Evolutionary conservation across 2,113 vertebrate species (phyloP).

Genomic region (Anser brachyrhynchus): DNA sequence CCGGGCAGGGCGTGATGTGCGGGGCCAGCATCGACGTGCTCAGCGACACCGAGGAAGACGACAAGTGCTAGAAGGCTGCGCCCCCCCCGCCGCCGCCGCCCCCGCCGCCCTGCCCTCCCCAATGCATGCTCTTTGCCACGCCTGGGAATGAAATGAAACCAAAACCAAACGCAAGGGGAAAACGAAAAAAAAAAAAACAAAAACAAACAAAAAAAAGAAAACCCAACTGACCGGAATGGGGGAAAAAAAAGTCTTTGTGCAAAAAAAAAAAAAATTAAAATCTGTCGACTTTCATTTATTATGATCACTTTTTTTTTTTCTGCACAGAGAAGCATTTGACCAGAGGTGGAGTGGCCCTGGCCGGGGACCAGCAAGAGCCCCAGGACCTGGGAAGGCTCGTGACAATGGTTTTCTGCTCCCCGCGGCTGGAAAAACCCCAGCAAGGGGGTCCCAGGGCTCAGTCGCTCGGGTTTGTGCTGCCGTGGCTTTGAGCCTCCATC

Average conservation of each 20-base stretch:
- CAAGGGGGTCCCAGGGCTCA: background rate
- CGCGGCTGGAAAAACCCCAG: background rate
- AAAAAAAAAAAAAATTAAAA: slow-evolving; percentile 55
- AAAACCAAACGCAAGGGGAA: slow-evolving; percentile 58
- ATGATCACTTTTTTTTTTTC: slow-evolving; percentile 52
- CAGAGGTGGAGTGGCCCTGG: fast-evolving
- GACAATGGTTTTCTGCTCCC: background rate
- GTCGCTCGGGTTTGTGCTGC: background rate
- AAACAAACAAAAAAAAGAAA: background rate
- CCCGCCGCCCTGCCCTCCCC: slow-evolving; percentile 45
- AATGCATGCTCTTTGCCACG: slow-evolving; percentile 79
- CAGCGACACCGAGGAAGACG: slow-evolving; percentile 95
- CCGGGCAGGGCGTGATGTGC: slow-evolving; percentile 78
- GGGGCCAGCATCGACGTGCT: slow-evolving; percentile 84
- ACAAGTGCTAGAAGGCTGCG: slow-evolving; percentile 87
- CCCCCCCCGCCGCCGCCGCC: background rate
- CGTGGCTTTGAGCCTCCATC: background rate
- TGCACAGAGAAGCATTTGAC: slow-evolving; percentile 64
- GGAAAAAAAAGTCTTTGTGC: slow-evolving; percentile 39
- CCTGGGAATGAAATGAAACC: slow-evolving; percentile 69
- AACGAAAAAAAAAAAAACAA: background rate
- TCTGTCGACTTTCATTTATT: slow-evolving; percentile 41
- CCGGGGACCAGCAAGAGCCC: background rate
- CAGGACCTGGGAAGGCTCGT: background rate
- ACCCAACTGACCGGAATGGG: background rate